Percentiles rank a stretch among this genome's conserved stretches.
phyloP scores from a whole-genome alignment of 1,140 invertebrate species.

The Glossosoma conforme region DNA sequence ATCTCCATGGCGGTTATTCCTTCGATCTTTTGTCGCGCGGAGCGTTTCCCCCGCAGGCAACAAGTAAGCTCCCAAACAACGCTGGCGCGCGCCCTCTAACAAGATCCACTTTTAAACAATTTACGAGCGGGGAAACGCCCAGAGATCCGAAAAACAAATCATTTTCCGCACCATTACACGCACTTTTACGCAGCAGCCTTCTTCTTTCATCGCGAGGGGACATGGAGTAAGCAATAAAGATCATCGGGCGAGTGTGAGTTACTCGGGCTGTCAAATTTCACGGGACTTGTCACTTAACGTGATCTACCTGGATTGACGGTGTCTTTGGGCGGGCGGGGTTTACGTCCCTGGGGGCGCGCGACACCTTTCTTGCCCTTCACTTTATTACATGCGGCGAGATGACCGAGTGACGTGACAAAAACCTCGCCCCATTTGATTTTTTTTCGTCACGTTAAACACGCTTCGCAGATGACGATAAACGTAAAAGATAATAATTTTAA shows the following conservation, averaged over 20 bases:
- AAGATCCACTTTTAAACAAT: conserved; percentile 1
- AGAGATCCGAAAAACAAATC: conserved; percentile 15
- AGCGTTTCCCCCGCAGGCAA: too few relatives aligned
- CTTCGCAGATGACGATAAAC: too few relatives aligned
- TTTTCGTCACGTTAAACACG: too few relatives aligned
- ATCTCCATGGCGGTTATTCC: not conserved
- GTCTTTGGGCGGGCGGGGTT: too few relatives aligned
- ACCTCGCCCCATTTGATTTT: too few relatives aligned
- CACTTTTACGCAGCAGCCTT: conserved; percentile 7
- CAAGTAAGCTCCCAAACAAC: conserved; percentile 1
- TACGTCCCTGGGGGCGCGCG: too few relatives aligned
- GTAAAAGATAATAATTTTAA: too few relatives aligned
- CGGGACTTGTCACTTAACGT: conserved; percentile 1
- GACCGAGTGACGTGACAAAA: too few relatives aligned
- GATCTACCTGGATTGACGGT: too few relatives aligned
- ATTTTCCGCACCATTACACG: conserved; percentile 22
- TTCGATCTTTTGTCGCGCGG: too few relatives aligned
- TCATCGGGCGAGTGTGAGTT: conserved; percentile 14
- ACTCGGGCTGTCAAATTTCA: conserved; percentile 6
- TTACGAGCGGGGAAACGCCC: conserved; percentile 11
- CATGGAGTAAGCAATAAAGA: conserved; percentile 16
- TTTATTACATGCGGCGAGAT: too few relatives aligned
- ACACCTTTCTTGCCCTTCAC: too few relatives aligned
- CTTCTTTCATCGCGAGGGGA: not conserved
- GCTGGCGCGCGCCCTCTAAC: not conserved